Evolutionary conservation across 2,113 vertebrate genomes (phyloP), one percentile per base, ranked within the genome.

Genomic region (Elgaria multicarinata): DNA sequence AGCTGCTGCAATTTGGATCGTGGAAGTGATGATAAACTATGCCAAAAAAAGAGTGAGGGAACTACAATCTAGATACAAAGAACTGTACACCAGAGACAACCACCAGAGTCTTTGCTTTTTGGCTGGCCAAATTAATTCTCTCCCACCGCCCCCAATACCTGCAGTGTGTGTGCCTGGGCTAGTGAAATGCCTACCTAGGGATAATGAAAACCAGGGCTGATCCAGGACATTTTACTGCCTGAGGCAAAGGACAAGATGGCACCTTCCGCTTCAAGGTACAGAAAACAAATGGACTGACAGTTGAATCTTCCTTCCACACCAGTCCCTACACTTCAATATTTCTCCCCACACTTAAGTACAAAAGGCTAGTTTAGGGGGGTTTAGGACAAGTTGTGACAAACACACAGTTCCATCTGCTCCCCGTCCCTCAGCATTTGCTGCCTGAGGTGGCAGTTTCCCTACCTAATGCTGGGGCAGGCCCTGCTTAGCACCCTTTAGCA

Each of bases 61-160:
- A 96, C 93, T 90, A 87, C 92, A 77, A 55, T 82, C 0, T 0
- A 89, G 92, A 91, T 89, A 95, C 96, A 92, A 87, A 87, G 53
- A 78, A n/a, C 64, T 13, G 90, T 94, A 94, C 87, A 93, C 90
- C 89, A 95, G 92, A 92, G 93, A 92, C 93, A 93, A 69, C 72
- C 83, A 58, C 64, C 88, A 88, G 91, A 87, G 92, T 88, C 87
- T 95, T 44, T n/a, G 55, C 42, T 85, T 88, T 93, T 83, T 95
- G 89, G 79, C 92, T 9, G 62, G 88, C 66, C 86, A 86, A 89
- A 86, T 90, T 89, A 89, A 90, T 82, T 93, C 89, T 89, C n/a
- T n/a, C n/a, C n/a, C n/a, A n/a, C n/a, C n/a, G n/a, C n/a, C 85
- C 75, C 16, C 14, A 44, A 58, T 69, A 22, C 67, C 39, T 24